Percentiles rank a stretch among this genome's conserved stretches.
Evolutionary conservation across 2,113 vertebrate genomes (phyloP).

Genomic region (Vidua macroura): DNA sequence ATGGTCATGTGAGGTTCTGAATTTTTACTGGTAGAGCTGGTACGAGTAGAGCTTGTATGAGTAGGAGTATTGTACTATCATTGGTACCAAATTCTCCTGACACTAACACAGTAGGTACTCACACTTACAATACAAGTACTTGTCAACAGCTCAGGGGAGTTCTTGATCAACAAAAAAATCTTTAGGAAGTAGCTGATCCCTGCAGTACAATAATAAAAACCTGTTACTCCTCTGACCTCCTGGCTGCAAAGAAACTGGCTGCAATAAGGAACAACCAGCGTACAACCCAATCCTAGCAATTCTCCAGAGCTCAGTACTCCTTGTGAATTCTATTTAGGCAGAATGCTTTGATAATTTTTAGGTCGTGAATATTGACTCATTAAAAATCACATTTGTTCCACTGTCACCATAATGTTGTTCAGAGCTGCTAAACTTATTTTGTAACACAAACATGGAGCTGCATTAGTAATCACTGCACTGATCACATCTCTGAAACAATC

Average conservation of each 20-base stretch:
- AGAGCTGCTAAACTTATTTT: neutral
- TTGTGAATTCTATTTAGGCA: neutral
- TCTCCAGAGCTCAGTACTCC: neutral
- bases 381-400: neutral
- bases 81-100: neutral
- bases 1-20: neutral
- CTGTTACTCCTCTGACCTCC: neutral
- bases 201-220: neutral
- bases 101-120: neutral
- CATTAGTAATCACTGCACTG: neutral
- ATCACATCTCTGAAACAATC: neutral
- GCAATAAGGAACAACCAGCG: neutral
- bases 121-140: neutral
- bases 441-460: neutral
- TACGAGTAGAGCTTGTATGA: accelerated
- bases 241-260: neutral
- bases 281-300: neutral
- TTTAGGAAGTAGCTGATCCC: neutral
- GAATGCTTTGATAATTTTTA: neutral
- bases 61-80: neutral
- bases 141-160: neutral
- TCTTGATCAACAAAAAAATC: neutral
- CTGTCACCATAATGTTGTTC: neutral
- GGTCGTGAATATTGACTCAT: neutral
- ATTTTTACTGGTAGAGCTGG: neutral